phyloP scores from a whole-genome alignment of 2,797 vertebrate species.

The Tokudaia tokunoshimensis region DNA sequence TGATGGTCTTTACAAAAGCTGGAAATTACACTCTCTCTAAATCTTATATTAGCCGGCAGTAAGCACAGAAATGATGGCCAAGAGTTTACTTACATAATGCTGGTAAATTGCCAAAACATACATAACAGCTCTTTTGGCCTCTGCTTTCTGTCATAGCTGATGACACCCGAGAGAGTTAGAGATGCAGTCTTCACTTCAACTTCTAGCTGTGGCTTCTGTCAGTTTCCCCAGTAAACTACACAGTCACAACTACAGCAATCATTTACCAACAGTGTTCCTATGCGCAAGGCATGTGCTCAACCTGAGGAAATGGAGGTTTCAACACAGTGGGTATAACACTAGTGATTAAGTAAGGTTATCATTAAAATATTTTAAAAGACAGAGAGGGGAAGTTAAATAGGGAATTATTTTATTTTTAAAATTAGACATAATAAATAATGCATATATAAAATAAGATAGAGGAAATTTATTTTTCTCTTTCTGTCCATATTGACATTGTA shows the following conservation, averaged over 20 bases:
- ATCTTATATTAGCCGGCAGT: conserved; percentile 62
- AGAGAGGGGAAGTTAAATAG: background rate
- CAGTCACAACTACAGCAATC: background rate
- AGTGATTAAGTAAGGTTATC: background rate
- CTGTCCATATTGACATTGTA: background rate
- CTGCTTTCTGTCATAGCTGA: background rate
- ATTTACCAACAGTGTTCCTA: background rate
- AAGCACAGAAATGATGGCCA: conserved; percentile 63
- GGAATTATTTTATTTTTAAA: conserved; percentile 24
- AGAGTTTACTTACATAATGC: conserved; percentile 11
- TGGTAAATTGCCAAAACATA: conserved; percentile 14
- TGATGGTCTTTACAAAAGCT: conserved; percentile 73
- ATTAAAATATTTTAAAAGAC: background rate
- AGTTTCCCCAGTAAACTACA: background rate
- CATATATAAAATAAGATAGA: background rate
- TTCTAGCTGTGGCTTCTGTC: background rate
- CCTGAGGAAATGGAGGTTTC: background rate
- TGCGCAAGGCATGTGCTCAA: background rate
- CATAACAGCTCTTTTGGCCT: conserved; percentile 2
- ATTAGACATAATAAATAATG: background rate
- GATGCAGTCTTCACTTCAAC: background rate
- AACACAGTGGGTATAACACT: accelerated
- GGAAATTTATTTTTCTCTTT: conserved; percentile 12
- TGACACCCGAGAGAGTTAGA: background rate
- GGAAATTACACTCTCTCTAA: conserved; percentile 77